phyloP scores from a whole-genome alignment of 2,888 invertebrate species.

The Diarsia brunnea region DNA sequence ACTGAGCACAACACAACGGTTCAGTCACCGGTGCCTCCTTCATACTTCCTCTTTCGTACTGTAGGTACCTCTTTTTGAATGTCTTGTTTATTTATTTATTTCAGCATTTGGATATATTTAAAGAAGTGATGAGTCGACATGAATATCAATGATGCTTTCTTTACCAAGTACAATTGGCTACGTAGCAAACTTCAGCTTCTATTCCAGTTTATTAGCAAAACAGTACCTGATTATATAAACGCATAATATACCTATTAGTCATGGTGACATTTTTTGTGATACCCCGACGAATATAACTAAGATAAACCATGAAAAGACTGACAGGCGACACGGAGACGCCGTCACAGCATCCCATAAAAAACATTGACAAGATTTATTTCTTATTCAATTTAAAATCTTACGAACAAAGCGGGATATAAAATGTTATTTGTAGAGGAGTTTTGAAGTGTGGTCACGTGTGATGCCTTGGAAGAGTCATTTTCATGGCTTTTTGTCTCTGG shows the following conservation, averaged over 20 bases:
- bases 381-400: slow-evolving; percentile 66
- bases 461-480: slow-evolving; percentile 28
- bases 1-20: not conserved
- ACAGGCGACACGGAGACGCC: slow-evolving; percentile 57
- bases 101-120: not conserved
- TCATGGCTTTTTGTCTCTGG: slow-evolving; percentile 21
- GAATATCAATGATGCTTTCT: not conserved
- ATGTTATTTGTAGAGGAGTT: slow-evolving; percentile 47
- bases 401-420: slow-evolving; percentile 56
- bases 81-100: not conserved
- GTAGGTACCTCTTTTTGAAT: not conserved
- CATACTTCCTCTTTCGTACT: not conserved
- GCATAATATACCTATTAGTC: slow-evolving; percentile 60
- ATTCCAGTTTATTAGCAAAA: slow-evolving; percentile 41
- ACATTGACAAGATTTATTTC: slow-evolving; percentile 66
- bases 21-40: not conserved
- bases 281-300: slow-evolving; percentile 41
- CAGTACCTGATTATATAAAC: slow-evolving; percentile 40
- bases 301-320: slow-evolving; percentile 58
- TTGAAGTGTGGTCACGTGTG: slow-evolving; percentile 39
- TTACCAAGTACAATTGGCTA: not conserved
- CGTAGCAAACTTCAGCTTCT: not conserved
- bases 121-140: not conserved
- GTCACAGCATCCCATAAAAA: slow-evolving; percentile 61
- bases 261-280: slow-evolving; percentile 53